Conservation (phyloP, 1,140 invertebrate species). For the Megalonaias nervosa region DNA sequence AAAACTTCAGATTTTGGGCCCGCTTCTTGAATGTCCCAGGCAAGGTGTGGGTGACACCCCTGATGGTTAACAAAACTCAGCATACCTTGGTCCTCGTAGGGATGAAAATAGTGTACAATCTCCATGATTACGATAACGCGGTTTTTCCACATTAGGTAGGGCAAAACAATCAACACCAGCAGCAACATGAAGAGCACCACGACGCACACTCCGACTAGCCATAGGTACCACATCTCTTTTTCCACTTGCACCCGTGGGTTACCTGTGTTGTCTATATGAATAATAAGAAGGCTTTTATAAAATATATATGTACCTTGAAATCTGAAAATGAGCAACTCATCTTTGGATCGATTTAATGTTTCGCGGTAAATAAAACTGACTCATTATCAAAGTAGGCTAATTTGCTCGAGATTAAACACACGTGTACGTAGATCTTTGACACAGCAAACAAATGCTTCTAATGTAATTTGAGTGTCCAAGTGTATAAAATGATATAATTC, state of each 20-base stretch:
- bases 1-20: too few relatives aligned
- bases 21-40: too few relatives aligned
- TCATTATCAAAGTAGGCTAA: not conserved
- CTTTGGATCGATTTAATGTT: not conserved
- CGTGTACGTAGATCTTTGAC: not conserved
- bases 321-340: conserved; percentile 4
- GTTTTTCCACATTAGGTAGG: conserved; percentile 53
- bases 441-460: too few relatives aligned
- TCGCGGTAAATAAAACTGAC: not conserved
- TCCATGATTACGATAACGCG: conserved; percentile 55
- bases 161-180: conserved; percentile 24
- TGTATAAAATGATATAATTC: too few relatives aligned
- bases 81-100: conserved; percentile 57
- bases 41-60: too few relatives aligned
- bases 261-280: too few relatives aligned
- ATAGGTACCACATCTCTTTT: conserved; percentile 41
- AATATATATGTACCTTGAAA: not conserved
- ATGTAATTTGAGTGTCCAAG: too few relatives aligned
- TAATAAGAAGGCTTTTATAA: not conserved
- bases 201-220: conserved; percentile 47
- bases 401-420: not conserved
- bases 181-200: conserved; percentile 40
- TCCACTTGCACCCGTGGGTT: conserved; percentile 2
- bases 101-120: conserved; percentile 56
- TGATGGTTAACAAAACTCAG: not conserved